A percentile compares a stretch with the other conserved stretches of the same genome.
Conservation (phyloP, 2,888 invertebrate genomes). For the Hecatera dysodea region DNA sequence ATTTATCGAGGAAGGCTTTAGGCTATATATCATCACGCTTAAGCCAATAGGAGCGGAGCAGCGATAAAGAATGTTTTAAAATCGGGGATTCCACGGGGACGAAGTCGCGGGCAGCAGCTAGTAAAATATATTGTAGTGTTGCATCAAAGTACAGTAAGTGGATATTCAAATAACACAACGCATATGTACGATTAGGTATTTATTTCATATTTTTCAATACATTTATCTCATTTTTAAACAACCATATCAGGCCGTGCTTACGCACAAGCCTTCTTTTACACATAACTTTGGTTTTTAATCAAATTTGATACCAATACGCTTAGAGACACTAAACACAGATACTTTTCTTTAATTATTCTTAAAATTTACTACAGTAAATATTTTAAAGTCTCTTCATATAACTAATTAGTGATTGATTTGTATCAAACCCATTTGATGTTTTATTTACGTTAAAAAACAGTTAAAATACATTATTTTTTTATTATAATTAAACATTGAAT, state of each 20-base stretch:
- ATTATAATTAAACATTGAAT: slow-evolving; percentile 81
- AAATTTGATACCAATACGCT: slow-evolving; percentile 70
- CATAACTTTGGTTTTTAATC: slow-evolving; percentile 73
- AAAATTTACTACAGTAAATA: slow-evolving; percentile 80
- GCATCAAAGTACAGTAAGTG: background rate
- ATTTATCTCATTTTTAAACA: slow-evolving; percentile 80
- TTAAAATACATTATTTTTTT: slow-evolving; percentile 77
- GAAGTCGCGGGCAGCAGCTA: too few relatives aligned
- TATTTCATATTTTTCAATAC: slow-evolving; percentile 83
- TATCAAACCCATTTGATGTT: slow-evolving; percentile 70
- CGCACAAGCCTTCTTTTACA: slow-evolving; percentile 65
- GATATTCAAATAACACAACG: slow-evolving; percentile 43
- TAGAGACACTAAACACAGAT: slow-evolving; percentile 75
- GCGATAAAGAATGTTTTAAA: too few relatives aligned
- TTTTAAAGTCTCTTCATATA: slow-evolving; percentile 80
- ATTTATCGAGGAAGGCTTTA: too few relatives aligned
- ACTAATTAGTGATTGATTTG: slow-evolving; percentile 73
- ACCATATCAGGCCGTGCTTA: slow-evolving; percentile 71
- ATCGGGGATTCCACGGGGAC: too few relatives aligned
- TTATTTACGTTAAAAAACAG: slow-evolving; percentile 77
- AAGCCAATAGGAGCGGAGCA: too few relatives aligned
- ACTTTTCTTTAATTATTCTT: slow-evolving; percentile 78
- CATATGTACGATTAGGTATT: slow-evolving; percentile 79
- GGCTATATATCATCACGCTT: too few relatives aligned
- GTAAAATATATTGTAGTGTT: too few relatives aligned